Base-by-base conservation (phyloP, 1,140 invertebrate genomes). In the Berghia stephanieae region DNA sequence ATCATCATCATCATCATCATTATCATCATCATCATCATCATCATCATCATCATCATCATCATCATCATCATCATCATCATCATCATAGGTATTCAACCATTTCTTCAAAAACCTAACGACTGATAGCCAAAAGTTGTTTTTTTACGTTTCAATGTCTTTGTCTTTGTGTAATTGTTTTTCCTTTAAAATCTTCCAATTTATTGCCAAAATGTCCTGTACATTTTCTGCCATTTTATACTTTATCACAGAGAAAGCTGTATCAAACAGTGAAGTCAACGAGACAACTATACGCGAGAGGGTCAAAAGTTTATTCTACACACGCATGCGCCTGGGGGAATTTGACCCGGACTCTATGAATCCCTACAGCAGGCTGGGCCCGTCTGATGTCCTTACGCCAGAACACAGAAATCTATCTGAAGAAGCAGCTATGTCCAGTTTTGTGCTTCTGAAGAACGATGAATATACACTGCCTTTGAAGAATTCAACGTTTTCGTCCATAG, bases 271-370 rank as follows among this genome's bases (percentile, higher is more conserved):
- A 44, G 24, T 81, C n/a, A 70, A 40, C 2, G 76, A 84, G 67
- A 68, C 67, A 13, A n/a, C 60, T 13, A 40, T 84, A 6, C 16
- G 74, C 46, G 79, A 84, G 49, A 78, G 81, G 42, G 80, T 85
- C 2, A 84, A 85, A 60, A 86, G 86, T n/a, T 70, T 88, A 27
- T 87, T 88, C 73, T 86, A 86, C 75, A 86, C 86, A 0, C 73
- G 87, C n/a, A 86, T 88, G 86, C 80, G 81, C 21, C 82, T 86
- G 21, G 87, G 87, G 34, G 84, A 87, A 67, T 88, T 88, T 80
- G 87, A 88, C 75, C 87, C 87, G 40, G 82, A 83, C 21, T 36
- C 67, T 0, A 81, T 83, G 80, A 86, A 86, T 74, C 85, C 85
- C 0, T 87, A 82, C 71, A 73, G 71, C 43, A 57, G 52, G 18